A percentile compares a stretch with the other conserved stretches of the same genome.
Evolutionary conservation across 2,797 vertebrate species (phyloP).

Genomic region (Nannoperca obscura): DNA sequence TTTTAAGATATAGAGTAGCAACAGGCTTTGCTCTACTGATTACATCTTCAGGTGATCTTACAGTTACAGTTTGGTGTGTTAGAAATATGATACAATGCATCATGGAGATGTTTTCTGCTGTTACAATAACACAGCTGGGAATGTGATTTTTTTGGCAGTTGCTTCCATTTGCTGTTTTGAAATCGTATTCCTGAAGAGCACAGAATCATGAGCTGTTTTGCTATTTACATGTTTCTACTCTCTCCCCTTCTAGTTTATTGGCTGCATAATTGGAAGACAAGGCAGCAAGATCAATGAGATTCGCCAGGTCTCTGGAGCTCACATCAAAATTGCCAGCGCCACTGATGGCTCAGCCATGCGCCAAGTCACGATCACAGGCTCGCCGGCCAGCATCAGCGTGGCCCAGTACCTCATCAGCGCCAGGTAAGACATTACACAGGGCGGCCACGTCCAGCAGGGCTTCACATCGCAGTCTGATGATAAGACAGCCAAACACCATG

Average conservation of each 20-base stretch:
- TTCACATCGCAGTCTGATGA: slow-evolving; percentile 48
- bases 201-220: slow-evolving; percentile 44
- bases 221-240: slow-evolving; percentile 62
- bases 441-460: slow-evolving; percentile 38
- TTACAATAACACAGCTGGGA: not conserved
- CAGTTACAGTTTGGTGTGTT: not conserved
- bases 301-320: slow-evolving; percentile 96
- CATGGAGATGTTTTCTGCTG: slow-evolving; percentile 4
- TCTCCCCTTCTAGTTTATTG: slow-evolving; percentile 88
- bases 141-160: not conserved
- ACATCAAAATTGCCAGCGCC: slow-evolving; percentile 97
- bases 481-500: slow-evolving; percentile 52
- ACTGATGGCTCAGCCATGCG: slow-evolving; percentile 94
- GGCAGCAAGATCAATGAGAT: slow-evolving; percentile 99
- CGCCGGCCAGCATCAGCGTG: slow-evolving; percentile 94
- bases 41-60: slow-evolving; percentile 1
- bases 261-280: slow-evolving; percentile 98
- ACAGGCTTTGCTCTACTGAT: not conserved
- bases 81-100: not conserved
- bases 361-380: slow-evolving; percentile 95
- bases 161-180: slow-evolving; percentile 25
- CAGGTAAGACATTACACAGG: slow-evolving; percentile 87
- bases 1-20: not conserved
- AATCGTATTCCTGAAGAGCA: slow-evolving; percentile 47
- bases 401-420: slow-evolving; percentile 97